These are phyloP conservation scores for Catagonus wagneri DNA, from an alignment of 2,113 vertebrate genomes.

Conservation along the genomic window DNA sequence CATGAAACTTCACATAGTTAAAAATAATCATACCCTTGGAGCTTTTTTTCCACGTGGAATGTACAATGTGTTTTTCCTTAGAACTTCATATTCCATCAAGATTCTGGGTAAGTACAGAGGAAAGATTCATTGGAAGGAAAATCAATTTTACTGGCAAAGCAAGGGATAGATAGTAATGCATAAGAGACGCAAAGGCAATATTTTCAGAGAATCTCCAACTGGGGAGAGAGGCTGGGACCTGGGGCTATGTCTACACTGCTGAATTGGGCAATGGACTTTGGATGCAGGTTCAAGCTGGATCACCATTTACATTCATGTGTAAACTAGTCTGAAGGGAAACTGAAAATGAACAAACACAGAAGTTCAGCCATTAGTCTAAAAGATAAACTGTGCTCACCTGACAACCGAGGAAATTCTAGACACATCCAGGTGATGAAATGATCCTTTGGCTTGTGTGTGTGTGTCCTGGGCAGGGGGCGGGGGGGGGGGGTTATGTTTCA, in stretches of 20 bases:
- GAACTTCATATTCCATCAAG: neutral
- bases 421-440: neutral
- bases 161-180: neutral
- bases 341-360: neutral
- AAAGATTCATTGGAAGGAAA: neutral
- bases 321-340: conserved; percentile 10
- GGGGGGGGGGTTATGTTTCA: neutral
- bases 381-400: neutral
- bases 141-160: neutral
- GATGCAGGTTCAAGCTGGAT: neutral
- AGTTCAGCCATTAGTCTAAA: neutral
- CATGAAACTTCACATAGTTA: conserved; percentile 33
- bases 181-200: neutral
- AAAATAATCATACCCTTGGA: neutral
- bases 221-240: neutral
- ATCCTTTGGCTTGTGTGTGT: neutral
- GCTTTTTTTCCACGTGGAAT: neutral
- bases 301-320: neutral
- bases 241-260: neutral
- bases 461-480: neutral
- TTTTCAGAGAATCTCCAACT: neutral
- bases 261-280: neutral
- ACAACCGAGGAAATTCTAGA: neutral
- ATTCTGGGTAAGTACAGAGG: neutral
- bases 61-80: neutral